phyloP scores from a whole-genome alignment of 2,797 vertebrate genomes.

The Pipistrellus pygmaeus region DNA sequence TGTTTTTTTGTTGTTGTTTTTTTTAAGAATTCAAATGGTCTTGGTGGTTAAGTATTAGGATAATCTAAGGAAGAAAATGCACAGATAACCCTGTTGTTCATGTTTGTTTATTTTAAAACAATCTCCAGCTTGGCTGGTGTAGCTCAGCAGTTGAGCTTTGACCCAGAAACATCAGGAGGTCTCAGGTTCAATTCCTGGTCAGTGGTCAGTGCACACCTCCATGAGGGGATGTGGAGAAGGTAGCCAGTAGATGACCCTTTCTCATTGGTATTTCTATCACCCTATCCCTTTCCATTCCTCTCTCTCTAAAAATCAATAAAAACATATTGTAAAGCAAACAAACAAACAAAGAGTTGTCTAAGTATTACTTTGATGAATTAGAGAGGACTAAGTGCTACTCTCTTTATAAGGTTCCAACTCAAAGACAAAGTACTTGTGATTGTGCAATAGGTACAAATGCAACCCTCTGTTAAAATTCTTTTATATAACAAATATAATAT shows the following conservation, averaged over 20 bases:
- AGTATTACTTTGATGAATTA: constrained; percentile 90
- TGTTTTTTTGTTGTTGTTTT: too few relatives aligned
- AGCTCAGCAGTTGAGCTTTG: too few relatives aligned
- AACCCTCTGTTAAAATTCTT: not conserved
- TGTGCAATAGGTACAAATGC: not conserved
- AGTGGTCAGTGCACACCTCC: too few relatives aligned
- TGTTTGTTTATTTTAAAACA: constrained; percentile 72
- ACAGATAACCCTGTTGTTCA: constrained; percentile 89
- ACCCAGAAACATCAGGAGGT: too few relatives aligned
- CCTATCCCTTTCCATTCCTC: too few relatives aligned
- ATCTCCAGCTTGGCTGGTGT: constrained; percentile 66
- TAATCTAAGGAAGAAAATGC: constrained; percentile 81
- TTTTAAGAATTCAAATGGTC: constrained; percentile 87
- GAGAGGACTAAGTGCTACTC: constrained; percentile 69
- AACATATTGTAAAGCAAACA: too few relatives aligned
- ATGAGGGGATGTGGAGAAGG: too few relatives aligned
- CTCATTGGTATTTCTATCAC: too few relatives aligned
- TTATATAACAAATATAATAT: not conserved
- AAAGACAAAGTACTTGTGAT: constrained; percentile 77
- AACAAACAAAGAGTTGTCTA: constrained; percentile 79
- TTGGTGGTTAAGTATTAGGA: constrained; percentile 89
- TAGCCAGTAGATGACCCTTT: too few relatives aligned
- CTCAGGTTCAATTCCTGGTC: too few relatives aligned
- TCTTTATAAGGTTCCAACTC: constrained; percentile 65
- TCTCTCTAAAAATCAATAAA: too few relatives aligned